These are phyloP conservation scores for Ladona fulva DNA, from an alignment of 1,140 invertebrate genomes.

Conservation along the genomic window DNA sequence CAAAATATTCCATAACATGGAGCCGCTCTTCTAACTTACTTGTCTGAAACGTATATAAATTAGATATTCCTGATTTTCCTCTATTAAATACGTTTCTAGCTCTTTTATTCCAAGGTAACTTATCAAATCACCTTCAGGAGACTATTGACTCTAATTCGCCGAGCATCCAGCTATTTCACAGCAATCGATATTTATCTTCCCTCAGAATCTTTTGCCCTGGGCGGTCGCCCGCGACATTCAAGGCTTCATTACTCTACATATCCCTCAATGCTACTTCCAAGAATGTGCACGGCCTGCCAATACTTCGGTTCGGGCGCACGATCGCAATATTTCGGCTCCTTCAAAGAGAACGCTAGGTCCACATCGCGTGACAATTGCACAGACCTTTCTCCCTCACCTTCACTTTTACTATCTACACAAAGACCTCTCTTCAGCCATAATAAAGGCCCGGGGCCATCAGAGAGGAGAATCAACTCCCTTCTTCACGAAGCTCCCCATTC, in stretches of 20 bases:
- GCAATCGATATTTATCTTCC: not conserved
- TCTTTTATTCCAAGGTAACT: too few relatives aligned
- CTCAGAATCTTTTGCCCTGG: not conserved
- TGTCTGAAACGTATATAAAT: too few relatives aligned
- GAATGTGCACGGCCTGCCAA: not conserved
- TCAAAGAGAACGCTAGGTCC: not conserved
- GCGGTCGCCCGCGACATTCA: not conserved
- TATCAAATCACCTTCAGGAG: too few relatives aligned
- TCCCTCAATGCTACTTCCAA: not conserved
- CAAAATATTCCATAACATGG: too few relatives aligned
- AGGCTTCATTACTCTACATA: not conserved
- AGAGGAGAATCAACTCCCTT: too few relatives aligned
- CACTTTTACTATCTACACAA: not conserved
- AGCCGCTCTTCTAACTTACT: too few relatives aligned
- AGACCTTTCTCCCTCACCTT: not conserved
- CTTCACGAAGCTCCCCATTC: too few relatives aligned
- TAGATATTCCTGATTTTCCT: too few relatives aligned
- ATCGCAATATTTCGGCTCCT: not conserved
- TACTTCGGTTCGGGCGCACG: not conserved
- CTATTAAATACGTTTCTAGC: too few relatives aligned
- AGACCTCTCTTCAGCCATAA: not conserved
- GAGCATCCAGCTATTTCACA: too few relatives aligned
- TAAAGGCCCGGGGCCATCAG: too few relatives aligned
- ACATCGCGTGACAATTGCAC: not conserved
- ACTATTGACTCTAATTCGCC: too few relatives aligned